Evolutionary conservation across 2,113 vertebrate species (phyloP), one percentile per base, ranked within the genome.

Genomic region (Taxidea taxus): DNA sequence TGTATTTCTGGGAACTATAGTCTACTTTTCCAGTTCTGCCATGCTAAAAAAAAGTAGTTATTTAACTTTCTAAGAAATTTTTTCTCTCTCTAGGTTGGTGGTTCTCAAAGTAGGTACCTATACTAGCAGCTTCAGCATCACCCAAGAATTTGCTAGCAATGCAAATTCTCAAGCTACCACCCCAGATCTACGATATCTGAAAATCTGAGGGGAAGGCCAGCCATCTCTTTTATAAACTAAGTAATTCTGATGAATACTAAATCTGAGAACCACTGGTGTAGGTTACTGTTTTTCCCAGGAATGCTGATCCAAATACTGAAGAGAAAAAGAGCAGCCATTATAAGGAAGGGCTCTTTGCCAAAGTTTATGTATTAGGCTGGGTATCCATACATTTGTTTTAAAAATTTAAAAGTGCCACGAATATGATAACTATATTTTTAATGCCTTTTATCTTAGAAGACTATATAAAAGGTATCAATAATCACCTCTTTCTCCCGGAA

Each of bases 401-500:
- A 23, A 39, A 95, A 89, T 70, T 77, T 90, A 84, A 96, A 44
- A 44, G 21, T 78, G 60, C 2, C 23, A 81, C 13, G 7, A 7
- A 80, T 64, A 31, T 5, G 20, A 86, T 70, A 47, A 68, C 60
- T 44, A 7, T 39, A 75, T 37, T 83, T 90, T 81, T 64, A 70
- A 75, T 81, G n/a, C 4, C 10, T 91, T 92, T 90, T n/a, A 87
- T 72, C 51, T 72, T 66, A 56, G 58, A 29, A 87, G 81, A 51
- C 21, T 82, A 3, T 29, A 78, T 4, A 62, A 95, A 86, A 94
- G 60, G 39, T 54, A 74, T 90, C 4, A 58, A 58, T 56, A 54
- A 74, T 13, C 77, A 93, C 54, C 91, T 27, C 83, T 96, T 90
- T 81, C 80, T 93, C 21, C 25, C 95, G 62, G 72, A 7, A 85